Base-by-base conservation (phyloP, 2,888 invertebrate species). In the Phasia obesa region DNA sequence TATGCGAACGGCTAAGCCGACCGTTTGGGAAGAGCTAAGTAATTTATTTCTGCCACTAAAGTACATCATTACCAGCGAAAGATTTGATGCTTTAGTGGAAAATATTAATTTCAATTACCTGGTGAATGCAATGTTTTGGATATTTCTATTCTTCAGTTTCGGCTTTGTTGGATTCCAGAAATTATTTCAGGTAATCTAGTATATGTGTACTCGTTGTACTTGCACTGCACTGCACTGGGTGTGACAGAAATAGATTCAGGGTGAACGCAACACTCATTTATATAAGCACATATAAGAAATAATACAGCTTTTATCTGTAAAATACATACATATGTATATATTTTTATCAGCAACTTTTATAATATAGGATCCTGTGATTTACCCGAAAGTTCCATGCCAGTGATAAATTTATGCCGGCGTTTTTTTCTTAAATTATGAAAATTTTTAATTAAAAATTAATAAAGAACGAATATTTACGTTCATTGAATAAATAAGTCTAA, bases 41-140 rank as follows among this genome's bases (percentile, higher is more conserved):
- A 91, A 91, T 76, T 90, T 91, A 82, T 90, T 91, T 84, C 84
- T 90, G 76, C 91, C 91, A 65, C 85, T 91, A 0, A 90, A 90
- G 78, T 89, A 90, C 85, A 86, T 91, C 70, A 88, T 91, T 9
- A 88, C 88, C 31, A 88, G 88, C 79, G 88, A 89, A 59, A 88
- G 88, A 19, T 89, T 90, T 65, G 90, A 91, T 62, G 86, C 89
- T 5, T 79, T 91, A n/a, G 87, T 91, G 27, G 88, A 90, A 81
- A 89, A 90, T 81, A 88, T 91, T 7, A 88, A 90, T 71, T 84
- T 91, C 11, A 88, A 88, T 87, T 90, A 90, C 87, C 87, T 91
- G 84, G 85, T 88, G 17, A 91, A 91, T 86, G 88, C 88, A 3
- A 87, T 91, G 51, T 91, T 91, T 83, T 91, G 91, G 92, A 90